Base-by-base conservation (phyloP, 2,797 vertebrate species). In the Geotrypetes seraphini region DNA sequence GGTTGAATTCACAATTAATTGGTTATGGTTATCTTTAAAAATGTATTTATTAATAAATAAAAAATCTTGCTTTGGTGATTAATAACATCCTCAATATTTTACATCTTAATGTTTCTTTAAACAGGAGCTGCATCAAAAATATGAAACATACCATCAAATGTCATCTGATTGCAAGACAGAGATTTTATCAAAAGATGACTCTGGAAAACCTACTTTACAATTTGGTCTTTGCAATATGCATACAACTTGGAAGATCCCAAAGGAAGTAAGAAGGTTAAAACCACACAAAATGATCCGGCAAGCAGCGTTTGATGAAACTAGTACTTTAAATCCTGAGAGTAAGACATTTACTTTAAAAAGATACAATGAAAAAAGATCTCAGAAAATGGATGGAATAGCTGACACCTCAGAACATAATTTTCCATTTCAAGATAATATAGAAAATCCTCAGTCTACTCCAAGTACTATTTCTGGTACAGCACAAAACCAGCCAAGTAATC, bases 91-190 rank as follows among this genome's bases (percentile, higher is more conserved):
- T 8, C 12, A 1, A 0, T 30, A 34, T 31, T 28, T n/a, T 38
- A 39, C 53, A 22, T 12, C 11, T 35, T 1, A 1, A 4, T 18
- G 50, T 34, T 36, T 3, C 38, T 60, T 17, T 36, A 8, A 38
- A 12, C 26, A 78, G 74, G 74, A 78, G 30, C 30, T 72, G 5
- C 70, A 72, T 35, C 61, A 65, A 30, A 63, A 60, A 28, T 57
- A 72, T 9, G 31, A 54, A 33, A 50, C 51, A 28, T 17, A 1
- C 38, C 43, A 36, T 41, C 51, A 59, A 28, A 2, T 19, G 15
- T 15, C 34, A 6, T 8, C 4, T 21, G 25, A 36, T 5, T 36
- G 50, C n/a, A 60, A 65, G 36, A 16, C n/a, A 16, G 41, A 50
- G 4, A 30, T 24, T 25, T 39, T 47, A n/a, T 27, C 28, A 48